These are phyloP conservation scores for Cheirogaleus medius DNA, from an alignment of 2,113 vertebrate species.

Conservation along the genomic window DNA sequence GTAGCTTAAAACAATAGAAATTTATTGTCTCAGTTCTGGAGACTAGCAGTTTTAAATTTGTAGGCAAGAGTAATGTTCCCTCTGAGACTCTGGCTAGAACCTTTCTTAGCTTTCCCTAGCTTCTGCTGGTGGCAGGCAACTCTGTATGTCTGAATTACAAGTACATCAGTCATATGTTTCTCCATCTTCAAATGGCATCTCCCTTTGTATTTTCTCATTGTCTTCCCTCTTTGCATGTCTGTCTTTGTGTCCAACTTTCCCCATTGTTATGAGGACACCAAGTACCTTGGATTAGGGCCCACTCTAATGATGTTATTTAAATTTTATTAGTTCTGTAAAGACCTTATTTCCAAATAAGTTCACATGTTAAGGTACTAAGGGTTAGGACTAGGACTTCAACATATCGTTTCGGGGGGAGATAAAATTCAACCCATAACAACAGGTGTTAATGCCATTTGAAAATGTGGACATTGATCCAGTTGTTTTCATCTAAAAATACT, in stretches of 20 bases:
- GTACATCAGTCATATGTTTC: neutral
- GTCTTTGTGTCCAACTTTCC: no score
- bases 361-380: neutral
- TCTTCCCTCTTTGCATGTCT: neutral
- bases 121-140: neutral
- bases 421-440: neutral
- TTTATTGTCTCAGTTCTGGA: neutral
- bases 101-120: neutral
- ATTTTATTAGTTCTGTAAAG: neutral
- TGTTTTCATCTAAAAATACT: neutral
- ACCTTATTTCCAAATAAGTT: neutral
- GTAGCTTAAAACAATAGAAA: neutral
- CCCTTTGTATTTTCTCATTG: neutral
- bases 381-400: neutral
- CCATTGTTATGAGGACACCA: neutral
- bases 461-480: neutral
- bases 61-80: neutral
- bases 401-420: neutral
- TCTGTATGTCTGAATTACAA: neutral
- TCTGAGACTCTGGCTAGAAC: neutral
- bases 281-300: neutral
- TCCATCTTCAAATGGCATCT: neutral
- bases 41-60: neutral
- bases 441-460: neutral
- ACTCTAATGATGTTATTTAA: neutral